These are phyloP conservation scores for Isotomurus palustris DNA, from an alignment of 2,888 invertebrate species.

Conservation along the genomic window DNA sequence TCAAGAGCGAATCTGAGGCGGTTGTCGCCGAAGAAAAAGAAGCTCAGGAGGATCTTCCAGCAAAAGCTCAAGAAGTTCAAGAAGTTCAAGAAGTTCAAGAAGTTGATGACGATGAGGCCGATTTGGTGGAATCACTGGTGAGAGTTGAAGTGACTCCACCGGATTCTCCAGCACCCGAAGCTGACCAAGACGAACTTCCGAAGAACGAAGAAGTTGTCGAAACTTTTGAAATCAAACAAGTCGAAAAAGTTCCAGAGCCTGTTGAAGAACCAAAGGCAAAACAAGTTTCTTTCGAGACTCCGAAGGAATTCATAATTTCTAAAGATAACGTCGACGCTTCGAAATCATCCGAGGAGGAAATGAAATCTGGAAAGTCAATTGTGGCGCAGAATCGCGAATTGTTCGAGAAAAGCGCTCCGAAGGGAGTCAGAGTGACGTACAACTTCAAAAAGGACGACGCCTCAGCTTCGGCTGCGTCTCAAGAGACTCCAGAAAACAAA, in stretches of 20 bases:
- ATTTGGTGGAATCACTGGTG: constrained; percentile 2
- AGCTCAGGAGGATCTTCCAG: neutral
- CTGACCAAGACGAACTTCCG: neutral
- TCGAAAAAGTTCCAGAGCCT: neutral
- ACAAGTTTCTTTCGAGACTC: constrained; percentile 3
- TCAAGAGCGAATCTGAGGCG: neutral
- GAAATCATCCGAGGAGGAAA: neutral
- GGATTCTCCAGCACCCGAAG: neutral
- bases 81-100: constrained; percentile 8
- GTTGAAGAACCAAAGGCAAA: too few species aligned
- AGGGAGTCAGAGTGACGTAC: constrained; percentile 18
- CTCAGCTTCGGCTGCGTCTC: neutral
- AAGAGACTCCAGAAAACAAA: constrained; percentile 8
- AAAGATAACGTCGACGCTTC: neutral
- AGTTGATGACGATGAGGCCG: neutral
- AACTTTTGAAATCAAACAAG: neutral
- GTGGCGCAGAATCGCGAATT: constrained; percentile 18
- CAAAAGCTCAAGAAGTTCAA: neutral
- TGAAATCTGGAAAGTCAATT: constrained; percentile 18
- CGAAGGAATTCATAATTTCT: constrained; percentile 8
- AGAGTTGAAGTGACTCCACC: neutral
- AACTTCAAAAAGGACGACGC: constrained; percentile 10
- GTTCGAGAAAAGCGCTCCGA: constrained; percentile 17
- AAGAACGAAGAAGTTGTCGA: neutral
- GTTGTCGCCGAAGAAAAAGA: neutral